These are phyloP conservation scores for Pharmacophagus antenor DNA, from an alignment of 2,888 invertebrate genomes.

Conservation along the genomic window DNA sequence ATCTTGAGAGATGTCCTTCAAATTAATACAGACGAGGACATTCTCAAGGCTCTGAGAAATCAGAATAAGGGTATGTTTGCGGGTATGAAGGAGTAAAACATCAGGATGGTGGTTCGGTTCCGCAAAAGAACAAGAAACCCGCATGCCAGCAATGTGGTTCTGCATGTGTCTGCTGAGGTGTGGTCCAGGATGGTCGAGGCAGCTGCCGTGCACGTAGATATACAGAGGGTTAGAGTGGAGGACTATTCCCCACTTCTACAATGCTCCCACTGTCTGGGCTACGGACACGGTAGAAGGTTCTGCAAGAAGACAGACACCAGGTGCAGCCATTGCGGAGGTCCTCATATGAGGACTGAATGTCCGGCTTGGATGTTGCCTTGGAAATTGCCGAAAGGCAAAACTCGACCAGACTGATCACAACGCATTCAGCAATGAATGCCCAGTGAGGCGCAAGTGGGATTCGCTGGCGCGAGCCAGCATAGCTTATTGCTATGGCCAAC, in stretches of 20 bases:
- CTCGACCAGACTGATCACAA: not conserved
- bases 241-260: not conserved
- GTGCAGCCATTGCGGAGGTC: constrained; percentile 6
- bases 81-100: not conserved
- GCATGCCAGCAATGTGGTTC: not conserved
- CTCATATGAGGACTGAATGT: not conserved
- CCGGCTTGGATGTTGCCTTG: not conserved
- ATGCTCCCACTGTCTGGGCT: not conserved
- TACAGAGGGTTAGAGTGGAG: not conserved
- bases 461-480: too few species aligned
- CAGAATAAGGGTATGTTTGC: not conserved
- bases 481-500: not conserved
- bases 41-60: not conserved
- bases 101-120: not conserved
- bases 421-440: too few species aligned
- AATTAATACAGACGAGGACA: not conserved
- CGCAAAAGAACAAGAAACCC: not conserved
- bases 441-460: too few species aligned
- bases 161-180: not conserved
- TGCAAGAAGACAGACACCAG: not conserved
- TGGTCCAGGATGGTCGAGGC: too few species aligned
- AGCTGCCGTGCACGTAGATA: not conserved
- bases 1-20: not conserved
- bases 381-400: not conserved
- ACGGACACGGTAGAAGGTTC: too few species aligned